Percentiles rank a stretch among this genome's conserved stretches.
Evolutionary conservation across 2,113 vertebrate species (phyloP).

Genomic region (Corapipo altera): DNA sequence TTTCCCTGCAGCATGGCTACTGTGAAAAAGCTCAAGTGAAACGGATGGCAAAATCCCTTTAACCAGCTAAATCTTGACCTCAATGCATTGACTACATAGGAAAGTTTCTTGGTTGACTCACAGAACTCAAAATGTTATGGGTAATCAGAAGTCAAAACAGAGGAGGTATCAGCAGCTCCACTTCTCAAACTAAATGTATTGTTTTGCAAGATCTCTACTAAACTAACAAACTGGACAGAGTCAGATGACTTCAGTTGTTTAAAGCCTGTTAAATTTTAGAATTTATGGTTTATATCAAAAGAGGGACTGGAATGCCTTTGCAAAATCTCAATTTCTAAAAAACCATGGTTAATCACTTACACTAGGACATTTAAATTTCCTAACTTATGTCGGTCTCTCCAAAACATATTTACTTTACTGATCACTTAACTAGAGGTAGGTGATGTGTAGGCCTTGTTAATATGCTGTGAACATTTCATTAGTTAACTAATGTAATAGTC

Average conservation of each 20-base stretch:
- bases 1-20: not conserved
- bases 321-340: slow-evolving; percentile 43
- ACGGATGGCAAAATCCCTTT: slow-evolving; percentile 6
- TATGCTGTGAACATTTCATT: slow-evolving; percentile 29
- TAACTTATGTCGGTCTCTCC: slow-evolving; percentile 17
- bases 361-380: slow-evolving; percentile 19
- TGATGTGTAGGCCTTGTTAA: slow-evolving; percentile 64
- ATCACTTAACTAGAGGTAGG: slow-evolving; percentile 62
- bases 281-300: not conserved
- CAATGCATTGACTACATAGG: not conserved
- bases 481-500: slow-evolving; percentile 30
- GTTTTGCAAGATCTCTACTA: not conserved
- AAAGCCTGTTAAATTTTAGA: not conserved
- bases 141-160: not conserved
- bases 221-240: not conserved
- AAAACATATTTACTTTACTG: slow-evolving; percentile 40
- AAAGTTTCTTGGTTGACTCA: not conserved
- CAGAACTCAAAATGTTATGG: not conserved
- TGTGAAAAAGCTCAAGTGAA: slow-evolving; percentile 16
- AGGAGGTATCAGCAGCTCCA: not conserved
- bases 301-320: not conserved
- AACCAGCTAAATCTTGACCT: not conserved
- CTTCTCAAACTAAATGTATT: not conserved
- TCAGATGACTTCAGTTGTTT: not conserved
- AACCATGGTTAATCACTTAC: slow-evolving; percentile 16